Evolutionary conservation across 2,888 invertebrate genomes (phyloP).

Genomic region (Arrhopalites spinosus): DNA sequence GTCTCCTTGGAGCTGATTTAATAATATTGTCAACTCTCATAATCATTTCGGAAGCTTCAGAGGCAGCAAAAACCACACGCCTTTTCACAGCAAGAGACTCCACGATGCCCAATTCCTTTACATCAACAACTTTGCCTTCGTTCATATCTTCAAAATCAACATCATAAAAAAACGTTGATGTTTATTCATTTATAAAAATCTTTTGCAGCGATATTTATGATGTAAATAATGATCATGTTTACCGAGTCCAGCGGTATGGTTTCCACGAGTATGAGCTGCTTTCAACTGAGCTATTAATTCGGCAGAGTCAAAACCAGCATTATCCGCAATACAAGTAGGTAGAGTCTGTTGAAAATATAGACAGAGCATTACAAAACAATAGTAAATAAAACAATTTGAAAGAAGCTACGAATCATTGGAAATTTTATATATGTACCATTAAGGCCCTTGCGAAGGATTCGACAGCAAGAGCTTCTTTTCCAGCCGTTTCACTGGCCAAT

Average conservation of each 20-base stretch:
- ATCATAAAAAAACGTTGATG: background rate
- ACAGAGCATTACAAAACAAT: background rate
- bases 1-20: constrained; percentile 84
- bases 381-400: background rate
- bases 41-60: constrained; percentile 99
- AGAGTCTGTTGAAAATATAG: constrained; percentile 67
- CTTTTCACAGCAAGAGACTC: constrained; percentile 97
- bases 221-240: constrained; percentile 59
- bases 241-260: constrained; percentile 78
- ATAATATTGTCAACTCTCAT: constrained; percentile 97
- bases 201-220: background rate
- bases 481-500: constrained; percentile 84
- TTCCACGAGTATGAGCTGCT: constrained; percentile 85
- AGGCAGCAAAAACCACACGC: constrained; percentile 90
- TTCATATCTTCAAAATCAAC: constrained; percentile 77
- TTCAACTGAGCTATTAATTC: constrained; percentile 89
- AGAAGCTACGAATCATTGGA: too few relatives aligned
- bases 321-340: constrained; percentile 96
- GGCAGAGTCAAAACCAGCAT: constrained; percentile 97
- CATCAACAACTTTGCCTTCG: constrained; percentile 83
- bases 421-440: constrained; percentile 55
- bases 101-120: constrained; percentile 88
- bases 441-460: constrained; percentile 93
- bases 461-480: constrained; percentile 96
- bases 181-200: background rate